Percentiles rank a stretch among this genome's conserved stretches.
Evolutionary conservation across 2,797 vertebrate species (phyloP).

Genomic region (Chloroceryle amazona): DNA sequence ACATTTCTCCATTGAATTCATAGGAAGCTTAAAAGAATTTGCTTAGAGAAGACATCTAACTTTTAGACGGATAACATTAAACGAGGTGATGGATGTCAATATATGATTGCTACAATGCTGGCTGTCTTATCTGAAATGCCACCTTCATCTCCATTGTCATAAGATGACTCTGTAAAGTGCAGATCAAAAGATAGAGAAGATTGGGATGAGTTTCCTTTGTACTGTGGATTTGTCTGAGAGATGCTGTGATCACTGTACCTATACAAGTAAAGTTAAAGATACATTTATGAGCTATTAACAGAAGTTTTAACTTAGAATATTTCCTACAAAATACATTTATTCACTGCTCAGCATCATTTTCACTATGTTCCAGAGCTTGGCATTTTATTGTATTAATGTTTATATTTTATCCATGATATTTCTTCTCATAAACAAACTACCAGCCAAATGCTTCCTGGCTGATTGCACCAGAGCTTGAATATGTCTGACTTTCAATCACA

Average conservation of each 20-base stretch:
- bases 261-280: neutral
- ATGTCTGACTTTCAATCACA: constrained; percentile 9
- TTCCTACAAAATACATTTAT: neutral
- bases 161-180: neutral
- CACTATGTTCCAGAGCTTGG: neutral
- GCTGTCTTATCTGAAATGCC: neutral
- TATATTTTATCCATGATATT: neutral
- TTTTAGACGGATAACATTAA: constrained; percentile 9
- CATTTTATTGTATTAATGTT: neutral
- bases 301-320: neutral
- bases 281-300: neutral
- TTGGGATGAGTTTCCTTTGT: neutral
- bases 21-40: constrained; percentile 18
- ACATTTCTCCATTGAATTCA: neutral
- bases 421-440: constrained; percentile 17
- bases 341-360: neutral
- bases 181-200: constrained; percentile 22
- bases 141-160: neutral
- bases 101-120: neutral
- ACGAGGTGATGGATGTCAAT: neutral
- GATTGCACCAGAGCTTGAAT: neutral
- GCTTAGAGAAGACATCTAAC: neutral
- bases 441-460: constrained; percentile 33
- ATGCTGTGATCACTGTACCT: neutral
- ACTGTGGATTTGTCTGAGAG: neutral